Percentiles rank a stretch among this genome's conserved stretches.
phyloP scores from a whole-genome alignment of 2,888 invertebrate species.

The Tetragnatha montana region DNA sequence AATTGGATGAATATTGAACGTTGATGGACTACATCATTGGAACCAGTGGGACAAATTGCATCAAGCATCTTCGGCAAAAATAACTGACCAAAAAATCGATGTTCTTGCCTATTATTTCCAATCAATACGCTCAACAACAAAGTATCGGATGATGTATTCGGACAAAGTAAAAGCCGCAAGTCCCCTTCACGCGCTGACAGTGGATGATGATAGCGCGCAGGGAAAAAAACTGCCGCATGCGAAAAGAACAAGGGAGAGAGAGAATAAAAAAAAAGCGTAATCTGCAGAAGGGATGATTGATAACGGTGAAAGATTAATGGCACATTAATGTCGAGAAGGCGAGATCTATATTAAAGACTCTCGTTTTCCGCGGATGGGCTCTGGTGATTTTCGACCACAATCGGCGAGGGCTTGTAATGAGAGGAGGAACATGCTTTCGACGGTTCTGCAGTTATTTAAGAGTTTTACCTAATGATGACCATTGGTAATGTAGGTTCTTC shows the following conservation, averaged over 20 bases:
- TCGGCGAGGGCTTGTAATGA: not conserved
- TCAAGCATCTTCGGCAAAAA: not conserved
- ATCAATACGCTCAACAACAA: not conserved
- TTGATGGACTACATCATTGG: too few species aligned
- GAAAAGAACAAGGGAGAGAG: conserved; percentile 8
- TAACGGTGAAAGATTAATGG: conserved; percentile 46
- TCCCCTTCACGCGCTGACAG: not conserved
- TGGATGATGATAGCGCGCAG: not conserved
- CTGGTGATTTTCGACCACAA: conserved; percentile 16
- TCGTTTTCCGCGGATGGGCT: conserved; percentile 32
- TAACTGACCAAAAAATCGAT: not conserved
- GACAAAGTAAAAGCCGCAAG: not conserved
- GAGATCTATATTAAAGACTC: conserved; percentile 51
- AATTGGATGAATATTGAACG: too few species aligned
- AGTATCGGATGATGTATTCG: not conserved
- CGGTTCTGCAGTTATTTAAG: too few species aligned
- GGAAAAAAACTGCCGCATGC: not conserved
- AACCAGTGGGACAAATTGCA: too few species aligned
- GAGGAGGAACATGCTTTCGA: not conserved
- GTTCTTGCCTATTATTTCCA: not conserved
- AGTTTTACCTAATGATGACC: too few species aligned
- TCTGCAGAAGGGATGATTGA: conserved; percentile 49
- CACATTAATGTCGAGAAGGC: conserved; percentile 29
- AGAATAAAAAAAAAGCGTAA: not conserved
- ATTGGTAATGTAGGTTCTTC: too few species aligned